Conservation (phyloP, 2,888 invertebrate genomes). For the Philereme transversata region DNA sequence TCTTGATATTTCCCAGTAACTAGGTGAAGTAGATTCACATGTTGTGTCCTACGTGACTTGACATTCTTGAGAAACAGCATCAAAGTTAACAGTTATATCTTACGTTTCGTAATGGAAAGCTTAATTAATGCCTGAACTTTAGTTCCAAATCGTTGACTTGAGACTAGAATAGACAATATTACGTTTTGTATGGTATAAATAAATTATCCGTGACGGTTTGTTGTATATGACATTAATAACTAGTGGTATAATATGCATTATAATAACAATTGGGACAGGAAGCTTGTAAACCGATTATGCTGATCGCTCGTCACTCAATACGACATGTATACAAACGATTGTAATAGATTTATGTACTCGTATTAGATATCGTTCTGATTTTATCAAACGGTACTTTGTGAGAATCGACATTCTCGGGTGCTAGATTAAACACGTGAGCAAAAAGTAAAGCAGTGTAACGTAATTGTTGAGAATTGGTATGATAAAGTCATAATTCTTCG, state of each 20-base stretch:
- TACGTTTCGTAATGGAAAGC: constrained; percentile 56
- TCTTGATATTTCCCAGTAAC: constrained; percentile 37
- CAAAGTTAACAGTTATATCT: constrained; percentile 52
- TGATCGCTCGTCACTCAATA: constrained; percentile 74
- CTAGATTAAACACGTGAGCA: constrained; percentile 30
- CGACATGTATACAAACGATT: constrained; percentile 72
- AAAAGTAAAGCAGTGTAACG: constrained; percentile 22
- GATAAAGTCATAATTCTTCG: constrained; percentile 24
- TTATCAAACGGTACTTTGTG: constrained; percentile 50
- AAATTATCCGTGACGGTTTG: constrained; percentile 63
- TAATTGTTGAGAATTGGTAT: constrained; percentile 25
- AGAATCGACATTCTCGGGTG: constrained; percentile 30
- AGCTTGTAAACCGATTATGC: constrained; percentile 79
- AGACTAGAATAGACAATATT: constrained; percentile 54
- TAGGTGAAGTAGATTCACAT: constrained; percentile 43
- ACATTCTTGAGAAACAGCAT: constrained; percentile 53
- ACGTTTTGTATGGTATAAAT: constrained; percentile 50
- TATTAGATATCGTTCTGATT: constrained; percentile 68
- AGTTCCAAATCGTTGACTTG: constrained; percentile 52
- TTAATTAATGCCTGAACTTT: constrained; percentile 69
- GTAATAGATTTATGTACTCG: constrained; percentile 62
- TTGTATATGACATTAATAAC: constrained; percentile 70
- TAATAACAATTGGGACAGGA: constrained; percentile 75
- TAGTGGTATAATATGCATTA: constrained; percentile 72
- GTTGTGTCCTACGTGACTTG: constrained; percentile 54